Conservation (phyloP, 1,140 invertebrate genomes). For the Cardiocondyla obscurior region DNA sequence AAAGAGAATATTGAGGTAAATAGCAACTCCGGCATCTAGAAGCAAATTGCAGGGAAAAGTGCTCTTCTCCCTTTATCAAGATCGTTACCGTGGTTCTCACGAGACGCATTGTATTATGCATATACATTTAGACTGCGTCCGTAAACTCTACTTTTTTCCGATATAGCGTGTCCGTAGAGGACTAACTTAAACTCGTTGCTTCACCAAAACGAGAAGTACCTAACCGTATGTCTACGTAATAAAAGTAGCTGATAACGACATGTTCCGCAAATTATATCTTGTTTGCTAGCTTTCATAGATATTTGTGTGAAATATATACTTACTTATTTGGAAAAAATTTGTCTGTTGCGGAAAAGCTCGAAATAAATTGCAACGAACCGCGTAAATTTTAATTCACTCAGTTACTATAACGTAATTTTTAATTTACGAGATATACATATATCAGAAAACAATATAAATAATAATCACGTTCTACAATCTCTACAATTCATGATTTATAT, state of each 20-base stretch:
- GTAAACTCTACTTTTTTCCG: slow-evolving; percentile 50
- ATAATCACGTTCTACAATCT: neutral
- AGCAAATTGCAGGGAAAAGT: slow-evolving; percentile 64
- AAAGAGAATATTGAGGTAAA: slow-evolving; percentile 14
- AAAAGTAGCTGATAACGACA: neutral
- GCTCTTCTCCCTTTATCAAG: slow-evolving; percentile 40
- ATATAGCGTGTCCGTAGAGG: slow-evolving; percentile 39
- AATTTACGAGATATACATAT: neutral
- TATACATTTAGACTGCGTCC: slow-evolving; percentile 31
- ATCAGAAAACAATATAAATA: neutral
- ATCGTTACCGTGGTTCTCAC: slow-evolving; percentile 32
- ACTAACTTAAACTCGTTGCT: neutral
- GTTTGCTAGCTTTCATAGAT: neutral
- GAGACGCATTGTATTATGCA: slow-evolving; percentile 58
- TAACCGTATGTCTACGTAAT: neutral
- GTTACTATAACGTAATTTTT: neutral
- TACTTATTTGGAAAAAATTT: neutral
- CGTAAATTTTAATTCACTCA: neutral
- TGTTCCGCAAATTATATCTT: too few species aligned
- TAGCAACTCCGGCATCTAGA: slow-evolving; percentile 18
- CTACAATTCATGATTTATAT: too few species aligned
- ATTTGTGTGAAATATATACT: neutral
- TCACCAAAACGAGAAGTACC: neutral
- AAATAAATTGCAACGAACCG: neutral
- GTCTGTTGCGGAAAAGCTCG: neutral